Evolutionary conservation across 2,797 vertebrate species (phyloP).

Genomic region (Falco concolor): DNA sequence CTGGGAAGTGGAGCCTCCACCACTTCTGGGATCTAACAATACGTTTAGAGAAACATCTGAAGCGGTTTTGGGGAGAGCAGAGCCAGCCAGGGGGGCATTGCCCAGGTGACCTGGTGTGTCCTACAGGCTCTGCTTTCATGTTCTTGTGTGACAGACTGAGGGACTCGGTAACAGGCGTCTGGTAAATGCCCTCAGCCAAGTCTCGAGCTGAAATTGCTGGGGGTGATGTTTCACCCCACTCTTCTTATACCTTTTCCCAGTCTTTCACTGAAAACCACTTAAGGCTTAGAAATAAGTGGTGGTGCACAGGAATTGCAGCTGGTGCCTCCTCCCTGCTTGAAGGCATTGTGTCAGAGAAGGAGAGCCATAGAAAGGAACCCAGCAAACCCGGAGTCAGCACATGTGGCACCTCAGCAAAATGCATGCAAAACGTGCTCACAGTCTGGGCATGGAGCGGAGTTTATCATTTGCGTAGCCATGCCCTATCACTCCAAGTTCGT

Average conservation of each 20-base stretch:
- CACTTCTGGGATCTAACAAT: not conserved
- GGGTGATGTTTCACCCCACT: not conserved
- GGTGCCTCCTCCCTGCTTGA: not conserved
- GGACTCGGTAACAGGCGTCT: not conserved
- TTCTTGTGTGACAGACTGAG: not conserved
- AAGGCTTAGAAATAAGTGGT: not conserved
- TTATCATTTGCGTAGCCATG: not conserved
- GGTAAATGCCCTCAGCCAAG: not conserved
- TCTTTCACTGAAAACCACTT: not conserved
- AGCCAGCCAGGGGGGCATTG: not conserved
- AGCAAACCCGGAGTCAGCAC: not conserved
- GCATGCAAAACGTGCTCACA: rapidly evolving
- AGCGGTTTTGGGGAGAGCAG: not conserved
- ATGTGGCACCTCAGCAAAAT: not conserved
- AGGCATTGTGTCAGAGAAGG: not conserved
- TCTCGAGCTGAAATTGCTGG: not conserved
- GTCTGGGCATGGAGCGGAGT: not conserved
- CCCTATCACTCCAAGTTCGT: rapidly evolving
- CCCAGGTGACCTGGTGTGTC: not conserved
- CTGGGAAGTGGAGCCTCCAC: not conserved
- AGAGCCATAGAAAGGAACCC: rapidly evolving
- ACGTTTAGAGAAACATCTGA: not conserved
- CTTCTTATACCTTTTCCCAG: not conserved
- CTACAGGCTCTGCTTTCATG: not conserved
- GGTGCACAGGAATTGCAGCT: not conserved